Percentiles rank a stretch among this genome's conserved stretches.
These are phyloP conservation scores for Drepanosiphum platanoidis DNA, from an alignment of 2,888 invertebrate genomes.

Conservation along the genomic window DNA sequence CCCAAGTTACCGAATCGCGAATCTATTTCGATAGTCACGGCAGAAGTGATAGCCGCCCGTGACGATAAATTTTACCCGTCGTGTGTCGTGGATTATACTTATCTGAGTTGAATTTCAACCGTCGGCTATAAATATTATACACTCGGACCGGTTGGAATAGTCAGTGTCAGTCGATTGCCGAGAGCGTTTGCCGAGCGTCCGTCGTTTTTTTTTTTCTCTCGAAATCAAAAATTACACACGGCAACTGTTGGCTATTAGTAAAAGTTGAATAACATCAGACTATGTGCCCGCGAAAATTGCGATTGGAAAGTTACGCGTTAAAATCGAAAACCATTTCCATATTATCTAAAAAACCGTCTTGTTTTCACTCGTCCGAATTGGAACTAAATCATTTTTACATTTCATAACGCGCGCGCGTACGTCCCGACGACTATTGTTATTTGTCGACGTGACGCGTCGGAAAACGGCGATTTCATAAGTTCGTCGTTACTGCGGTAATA, in stretches of 20 bases:
- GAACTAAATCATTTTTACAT: slow-evolving; percentile 43
- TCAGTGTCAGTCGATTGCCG: background rate
- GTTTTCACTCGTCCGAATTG: slow-evolving; percentile 22
- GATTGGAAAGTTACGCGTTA: slow-evolving; percentile 15
- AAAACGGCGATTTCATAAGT: background rate
- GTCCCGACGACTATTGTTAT: background rate
- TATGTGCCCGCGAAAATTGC: slow-evolving; percentile 21
- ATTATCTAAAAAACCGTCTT: background rate
- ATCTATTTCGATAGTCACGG: slow-evolving; percentile 13
- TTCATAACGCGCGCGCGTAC: background rate
- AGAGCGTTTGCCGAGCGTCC: no score
- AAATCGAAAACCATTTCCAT: slow-evolving; percentile 6
- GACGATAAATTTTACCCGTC: background rate
- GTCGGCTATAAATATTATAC: background rate
- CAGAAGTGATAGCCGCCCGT: background rate
- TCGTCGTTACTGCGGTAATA: background rate
- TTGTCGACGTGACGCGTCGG: no score
- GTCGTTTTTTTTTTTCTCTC: slow-evolving; percentile 26
- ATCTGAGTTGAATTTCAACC: slow-evolving; percentile 3
- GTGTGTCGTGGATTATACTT: background rate
- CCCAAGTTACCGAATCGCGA: background rate
- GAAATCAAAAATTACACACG: background rate
- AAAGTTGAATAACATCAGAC: slow-evolving; percentile 47
- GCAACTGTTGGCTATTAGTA: background rate
- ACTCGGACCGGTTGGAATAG: background rate